Percentiles rank a stretch among this genome's conserved stretches.
Evolutionary conservation across 2,797 vertebrate species (phyloP).

Genomic region (Merluccius polli): DNA sequence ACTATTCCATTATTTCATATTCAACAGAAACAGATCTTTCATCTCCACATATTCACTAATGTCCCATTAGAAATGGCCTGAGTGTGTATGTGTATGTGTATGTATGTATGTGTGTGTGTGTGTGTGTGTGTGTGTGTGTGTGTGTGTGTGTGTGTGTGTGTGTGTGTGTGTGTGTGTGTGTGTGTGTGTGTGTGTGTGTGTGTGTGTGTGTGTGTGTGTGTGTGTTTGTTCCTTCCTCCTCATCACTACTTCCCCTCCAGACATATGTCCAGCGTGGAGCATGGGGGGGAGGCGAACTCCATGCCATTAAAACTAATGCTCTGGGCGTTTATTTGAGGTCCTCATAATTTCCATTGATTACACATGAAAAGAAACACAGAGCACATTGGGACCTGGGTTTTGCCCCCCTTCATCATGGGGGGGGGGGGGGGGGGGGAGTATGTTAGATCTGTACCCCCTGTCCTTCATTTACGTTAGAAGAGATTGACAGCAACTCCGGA

Average conservation of each 20-base stretch:
- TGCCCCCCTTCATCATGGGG: conserved; percentile 31
- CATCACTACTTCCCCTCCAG: conserved; percentile 55
- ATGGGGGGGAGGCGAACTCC: conserved; percentile 14
- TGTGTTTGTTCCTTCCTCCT: conserved; percentile 7
- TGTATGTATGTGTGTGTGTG: too few species aligned
- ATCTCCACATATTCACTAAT: conserved; percentile 45
- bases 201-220: too few species aligned
- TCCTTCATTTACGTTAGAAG: background rate
- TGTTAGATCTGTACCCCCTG: background rate
- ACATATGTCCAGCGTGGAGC: conserved; percentile 44
- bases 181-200: too few species aligned
- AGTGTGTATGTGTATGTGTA: conserved; percentile 41
- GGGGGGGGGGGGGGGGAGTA: background rate
- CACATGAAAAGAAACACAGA: conserved; percentile 53
- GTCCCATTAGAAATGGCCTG: conserved; percentile 48
- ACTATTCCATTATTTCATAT: conserved; percentile 25
- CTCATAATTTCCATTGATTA: conserved; percentile 66
- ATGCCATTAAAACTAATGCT: conserved; percentile 44
- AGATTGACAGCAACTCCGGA: background rate
- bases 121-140: background rate
- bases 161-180: background rate
- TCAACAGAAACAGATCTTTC: conserved; percentile 54
- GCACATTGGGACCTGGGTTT: conserved; percentile 42
- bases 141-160: background rate
- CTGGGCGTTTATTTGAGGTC: conserved; percentile 53